Evolutionary conservation across 2,113 vertebrate species (phyloP), one percentile per base, ranked within the genome.

Genomic region (Bufo bufo): DNA sequence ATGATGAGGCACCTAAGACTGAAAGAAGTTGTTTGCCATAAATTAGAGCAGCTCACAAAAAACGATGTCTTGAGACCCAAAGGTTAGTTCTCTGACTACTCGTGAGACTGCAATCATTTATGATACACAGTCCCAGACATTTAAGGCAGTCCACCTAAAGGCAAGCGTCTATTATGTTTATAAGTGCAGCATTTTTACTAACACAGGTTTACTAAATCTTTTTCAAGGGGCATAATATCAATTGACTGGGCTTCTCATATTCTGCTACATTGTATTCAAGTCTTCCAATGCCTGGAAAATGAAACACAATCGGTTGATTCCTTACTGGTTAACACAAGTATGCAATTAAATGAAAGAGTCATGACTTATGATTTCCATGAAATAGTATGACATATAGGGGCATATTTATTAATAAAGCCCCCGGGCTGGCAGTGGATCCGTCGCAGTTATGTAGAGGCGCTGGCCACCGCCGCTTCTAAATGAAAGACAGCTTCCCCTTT

Each of bases 1-100:
- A 83, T 83, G 63, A 69, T 69, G 61, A 69, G 81, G 81, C 81
- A 83, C 80, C 59, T 45, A 82, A 82, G 59, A 82, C 45, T 69
- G 20, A 83, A 82, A 82, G 58, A 66, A 69, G 81, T 83, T 83
- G 81, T 83, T 83, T 83, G 61, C 81, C 49, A 83, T 83, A 49
- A 83, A 66, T 83, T 66, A 83, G 81, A 69, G 58, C 81, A 52
- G 81, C 63, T 83, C 81, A 83, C 17, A 83, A 74, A 83, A 74
- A 82, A 83, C 33, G 61, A 83, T 66, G 61, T 50, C 47, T 83
- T 65, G 49, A 83, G 81, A 83, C 81, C 63, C 61, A 63, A 69
- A 52, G 61, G 81, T 69, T 83, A 83, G 19, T 66, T 83, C 81
- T 50, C 45, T 66, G 59, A 82, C 61, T 83, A 83, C 20, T 69